Evolutionary conservation across 1,140 invertebrate genomes (phyloP).

Genomic region (Halictus rubicundus): DNA sequence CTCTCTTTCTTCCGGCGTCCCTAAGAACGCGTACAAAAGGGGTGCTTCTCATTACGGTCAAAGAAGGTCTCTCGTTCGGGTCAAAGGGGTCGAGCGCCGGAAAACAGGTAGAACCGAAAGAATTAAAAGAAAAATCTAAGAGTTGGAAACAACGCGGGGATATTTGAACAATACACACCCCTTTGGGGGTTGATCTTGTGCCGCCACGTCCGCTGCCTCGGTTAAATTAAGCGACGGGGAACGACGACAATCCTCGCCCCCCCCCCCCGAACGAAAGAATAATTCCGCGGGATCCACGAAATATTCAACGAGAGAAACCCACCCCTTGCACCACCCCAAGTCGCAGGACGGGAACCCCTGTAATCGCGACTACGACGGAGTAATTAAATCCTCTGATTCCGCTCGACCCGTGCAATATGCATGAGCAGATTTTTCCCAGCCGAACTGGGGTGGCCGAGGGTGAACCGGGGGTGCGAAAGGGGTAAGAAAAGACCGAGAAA

Average conservation of each 20-base stretch:
- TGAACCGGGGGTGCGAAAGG: neutral
- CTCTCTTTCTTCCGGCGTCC: neutral
- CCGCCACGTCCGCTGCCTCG: too few species aligned
- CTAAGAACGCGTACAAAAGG: slow-evolving; percentile 4
- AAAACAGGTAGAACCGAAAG: neutral
- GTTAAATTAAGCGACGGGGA: slow-evolving; percentile 23
- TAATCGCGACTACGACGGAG: slow-evolving; percentile 3
- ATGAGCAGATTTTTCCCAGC: slow-evolving; percentile 11
- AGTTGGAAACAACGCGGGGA: neutral
- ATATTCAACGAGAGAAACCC: slow-evolving; percentile 18
- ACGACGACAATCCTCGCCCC: neutral
- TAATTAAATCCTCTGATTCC: slow-evolving; percentile 57
- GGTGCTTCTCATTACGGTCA: neutral
- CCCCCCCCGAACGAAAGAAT: slow-evolving; percentile 13
- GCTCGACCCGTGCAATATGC: slow-evolving; percentile 36
- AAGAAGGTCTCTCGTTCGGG: neutral
- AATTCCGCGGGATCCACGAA: slow-evolving; percentile 14
- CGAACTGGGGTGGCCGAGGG: neutral
- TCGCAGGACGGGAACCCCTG: neutral
- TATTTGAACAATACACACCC: slow-evolving; percentile 5
- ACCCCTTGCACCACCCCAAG: too few species aligned
- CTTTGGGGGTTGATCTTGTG: too few species aligned
- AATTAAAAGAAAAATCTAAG: neutral
- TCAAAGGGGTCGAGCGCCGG: neutral
- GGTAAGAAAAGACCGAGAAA: neutral